Conservation (phyloP, 1,140 invertebrate genomes). For the Meteorus sp. region DNA sequence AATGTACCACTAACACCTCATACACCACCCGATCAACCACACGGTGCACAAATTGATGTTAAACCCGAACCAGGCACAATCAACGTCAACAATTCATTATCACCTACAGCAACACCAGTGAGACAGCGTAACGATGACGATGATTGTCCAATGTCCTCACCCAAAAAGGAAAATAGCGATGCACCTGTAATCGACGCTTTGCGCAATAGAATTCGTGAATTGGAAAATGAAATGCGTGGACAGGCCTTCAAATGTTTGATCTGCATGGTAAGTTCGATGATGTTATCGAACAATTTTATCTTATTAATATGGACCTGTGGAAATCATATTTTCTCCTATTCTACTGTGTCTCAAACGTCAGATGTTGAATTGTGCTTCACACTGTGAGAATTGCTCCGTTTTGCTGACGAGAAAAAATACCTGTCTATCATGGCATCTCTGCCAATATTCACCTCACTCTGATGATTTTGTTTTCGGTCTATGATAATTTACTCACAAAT, state of each 20-base stretch:
- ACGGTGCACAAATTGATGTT: slow-evolving; percentile 47
- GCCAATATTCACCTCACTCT: too few species aligned
- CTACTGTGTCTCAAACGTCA: too few species aligned
- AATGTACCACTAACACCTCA: slow-evolving; percentile 45
- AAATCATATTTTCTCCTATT: too few species aligned
- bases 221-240: slow-evolving; percentile 65
- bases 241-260: slow-evolving; percentile 80
- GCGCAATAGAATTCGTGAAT: slow-evolving; percentile 69
- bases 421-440: too few species aligned
- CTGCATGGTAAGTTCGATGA: slow-evolving; percentile 71
- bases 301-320: too few species aligned
- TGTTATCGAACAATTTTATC: not conserved
- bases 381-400: too few species aligned
- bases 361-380: too few species aligned
- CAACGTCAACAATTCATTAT: slow-evolving; percentile 15
- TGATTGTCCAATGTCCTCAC: slow-evolving; percentile 55
- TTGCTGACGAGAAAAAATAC: too few species aligned
- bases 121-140: slow-evolving; percentile 37
- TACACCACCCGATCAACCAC: slow-evolving; percentile 41
- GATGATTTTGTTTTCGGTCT: too few species aligned
- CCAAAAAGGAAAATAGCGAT: slow-evolving; percentile 56
- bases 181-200: slow-evolving; percentile 75
- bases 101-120: slow-evolving; percentile 39
- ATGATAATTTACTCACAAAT: too few species aligned
- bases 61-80: slow-evolving; percentile 53